A percentile compares a stretch with the other conserved stretches of the same genome.
Conservation (phyloP, 1,140 invertebrate genomes). For the Tyrophagus putrescentiae region DNA sequence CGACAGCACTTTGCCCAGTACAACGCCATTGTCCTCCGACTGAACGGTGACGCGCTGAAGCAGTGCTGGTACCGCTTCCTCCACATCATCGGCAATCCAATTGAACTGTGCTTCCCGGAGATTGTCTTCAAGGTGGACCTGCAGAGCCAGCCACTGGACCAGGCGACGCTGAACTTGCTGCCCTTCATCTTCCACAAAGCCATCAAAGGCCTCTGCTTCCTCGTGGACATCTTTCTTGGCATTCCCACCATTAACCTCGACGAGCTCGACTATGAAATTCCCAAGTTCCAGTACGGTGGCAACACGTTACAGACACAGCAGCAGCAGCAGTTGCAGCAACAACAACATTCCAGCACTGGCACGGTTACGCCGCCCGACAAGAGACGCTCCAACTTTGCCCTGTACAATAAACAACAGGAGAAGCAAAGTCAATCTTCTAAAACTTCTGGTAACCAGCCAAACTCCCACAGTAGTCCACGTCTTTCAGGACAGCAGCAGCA, state of each 20-base stretch:
- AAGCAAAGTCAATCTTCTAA: background rate
- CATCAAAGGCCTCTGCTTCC: slow-evolving; percentile 75
- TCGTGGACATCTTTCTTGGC: slow-evolving; percentile 90
- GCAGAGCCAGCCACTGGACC: slow-evolving; percentile 55
- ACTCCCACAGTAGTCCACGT: background rate
- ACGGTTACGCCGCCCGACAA: background rate
- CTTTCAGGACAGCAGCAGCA: background rate
- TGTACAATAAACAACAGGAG: background rate
- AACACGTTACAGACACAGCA: no score
- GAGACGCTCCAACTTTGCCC: background rate
- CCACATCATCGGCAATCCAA: slow-evolving; percentile 81
- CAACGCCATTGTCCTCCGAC: slow-evolving; percentile 38
- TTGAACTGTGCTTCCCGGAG: slow-evolving; percentile 70
- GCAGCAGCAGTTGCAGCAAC: no score
- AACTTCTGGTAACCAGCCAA: background rate
- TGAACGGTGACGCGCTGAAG: slow-evolving; percentile 71
- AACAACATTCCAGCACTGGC: no score
- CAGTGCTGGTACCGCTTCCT: slow-evolving; percentile 89
- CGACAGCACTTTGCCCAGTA: slow-evolving; percentile 12
- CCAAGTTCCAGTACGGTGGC: background rate
- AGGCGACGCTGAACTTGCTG: slow-evolving; percentile 54
- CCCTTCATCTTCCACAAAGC: slow-evolving; percentile 83
- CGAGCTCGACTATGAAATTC: slow-evolving; percentile 13
- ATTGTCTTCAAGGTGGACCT: slow-evolving; percentile 73
- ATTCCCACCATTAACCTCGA: slow-evolving; percentile 26